Percentiles rank a stretch among this genome's conserved stretches.
These are phyloP conservation scores for Trachelus tabidus DNA, from an alignment of 2,888 invertebrate species.

Conservation along the genomic window DNA sequence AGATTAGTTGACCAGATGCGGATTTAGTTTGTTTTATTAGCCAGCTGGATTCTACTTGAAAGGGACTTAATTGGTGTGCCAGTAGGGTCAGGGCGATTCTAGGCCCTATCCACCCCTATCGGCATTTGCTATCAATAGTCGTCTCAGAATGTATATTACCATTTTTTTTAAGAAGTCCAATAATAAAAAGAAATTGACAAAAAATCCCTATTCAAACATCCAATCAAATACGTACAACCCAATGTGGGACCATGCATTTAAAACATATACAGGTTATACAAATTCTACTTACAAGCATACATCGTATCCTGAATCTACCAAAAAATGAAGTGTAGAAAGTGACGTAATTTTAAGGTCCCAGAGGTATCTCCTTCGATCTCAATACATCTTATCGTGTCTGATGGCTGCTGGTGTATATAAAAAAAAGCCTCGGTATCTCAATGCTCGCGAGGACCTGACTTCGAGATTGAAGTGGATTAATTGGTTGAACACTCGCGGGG, in stretches of 20 bases:
- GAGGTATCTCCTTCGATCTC: slow-evolving; percentile 48
- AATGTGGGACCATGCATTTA: not conserved
- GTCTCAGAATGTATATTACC: not conserved
- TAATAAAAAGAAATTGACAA: not conserved
- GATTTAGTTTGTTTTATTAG: slow-evolving; percentile 56
- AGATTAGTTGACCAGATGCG: slow-evolving; percentile 58
- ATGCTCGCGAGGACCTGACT: slow-evolving; percentile 51
- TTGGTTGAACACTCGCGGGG: slow-evolving; percentile 62
- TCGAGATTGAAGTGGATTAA: slow-evolving; percentile 61
- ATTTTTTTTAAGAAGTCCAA: not conserved
- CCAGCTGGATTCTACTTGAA: slow-evolving; percentile 42
- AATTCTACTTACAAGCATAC: not conserved
- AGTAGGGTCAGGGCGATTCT: not conserved
- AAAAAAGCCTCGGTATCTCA: slow-evolving; percentile 37
- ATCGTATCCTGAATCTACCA: not conserved
- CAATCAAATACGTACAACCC: not conserved
- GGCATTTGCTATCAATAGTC: not conserved
- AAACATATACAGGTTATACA: not conserved
- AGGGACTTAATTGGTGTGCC: slow-evolving; percentile 53
- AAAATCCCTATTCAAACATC: not conserved
- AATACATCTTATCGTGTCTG: slow-evolving; percentile 55
- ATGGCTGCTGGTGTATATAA: slow-evolving; percentile 29
- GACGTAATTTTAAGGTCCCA: slow-evolving; percentile 25
- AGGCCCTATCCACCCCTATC: not conserved
- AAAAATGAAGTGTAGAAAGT: not conserved